Evolutionary conservation across 2,113 vertebrate species (phyloP).

Genomic region (Plecotus auritus): DNA sequence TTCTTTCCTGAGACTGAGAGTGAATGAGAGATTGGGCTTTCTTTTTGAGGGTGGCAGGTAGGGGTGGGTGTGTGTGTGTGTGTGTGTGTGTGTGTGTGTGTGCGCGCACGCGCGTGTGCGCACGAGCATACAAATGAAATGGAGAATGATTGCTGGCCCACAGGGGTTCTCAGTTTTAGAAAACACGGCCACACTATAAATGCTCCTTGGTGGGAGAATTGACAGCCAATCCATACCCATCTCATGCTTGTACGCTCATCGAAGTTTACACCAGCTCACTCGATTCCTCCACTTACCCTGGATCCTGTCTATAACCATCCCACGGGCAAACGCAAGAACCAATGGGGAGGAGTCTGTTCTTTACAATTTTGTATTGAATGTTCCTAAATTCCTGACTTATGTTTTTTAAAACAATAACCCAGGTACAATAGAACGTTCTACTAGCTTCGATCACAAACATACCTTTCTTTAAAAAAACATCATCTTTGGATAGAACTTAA

Average conservation of each 20-base stretch:
- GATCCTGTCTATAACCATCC: neutral
- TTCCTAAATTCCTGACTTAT: neutral
- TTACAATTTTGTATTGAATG: neutral
- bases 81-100: too few species aligned
- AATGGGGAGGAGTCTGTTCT: neutral
- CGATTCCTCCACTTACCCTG: neutral
- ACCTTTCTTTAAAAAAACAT: neutral
- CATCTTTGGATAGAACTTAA: neutral
- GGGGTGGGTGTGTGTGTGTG: neutral
- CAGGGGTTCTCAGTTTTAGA: neutral
- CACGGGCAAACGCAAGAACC: neutral
- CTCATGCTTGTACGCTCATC: neutral
- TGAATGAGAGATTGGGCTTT: neutral
- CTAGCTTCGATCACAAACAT: neutral
- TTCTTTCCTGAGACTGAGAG: neutral
- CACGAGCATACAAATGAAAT: neutral
- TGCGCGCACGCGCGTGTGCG: accelerated
- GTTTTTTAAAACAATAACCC: neutral
- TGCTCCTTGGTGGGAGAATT: neutral
- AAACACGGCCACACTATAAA: neutral
- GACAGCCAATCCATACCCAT: neutral
- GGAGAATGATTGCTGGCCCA: neutral
- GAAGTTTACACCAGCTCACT: neutral
- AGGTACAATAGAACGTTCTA: neutral
- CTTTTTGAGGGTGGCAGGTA: neutral